phyloP scores from a whole-genome alignment of 2,797 vertebrate genomes.

The Poecilia velifera region DNA sequence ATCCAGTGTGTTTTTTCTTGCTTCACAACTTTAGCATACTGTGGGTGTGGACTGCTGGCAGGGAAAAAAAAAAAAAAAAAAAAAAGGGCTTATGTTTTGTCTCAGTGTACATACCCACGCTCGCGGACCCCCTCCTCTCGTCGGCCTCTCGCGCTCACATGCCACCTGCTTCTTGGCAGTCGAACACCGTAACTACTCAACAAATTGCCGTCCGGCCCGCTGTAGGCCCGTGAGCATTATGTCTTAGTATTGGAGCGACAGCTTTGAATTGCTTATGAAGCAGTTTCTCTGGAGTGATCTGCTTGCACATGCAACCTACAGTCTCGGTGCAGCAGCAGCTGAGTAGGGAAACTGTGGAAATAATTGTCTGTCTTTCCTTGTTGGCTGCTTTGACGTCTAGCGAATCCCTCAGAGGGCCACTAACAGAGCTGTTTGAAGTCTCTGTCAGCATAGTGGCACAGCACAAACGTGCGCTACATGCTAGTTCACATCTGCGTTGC shows the following conservation, averaged over 20 bases:
- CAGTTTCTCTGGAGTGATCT: slow-evolving; percentile 70
- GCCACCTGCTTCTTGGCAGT: slow-evolving; percentile 58
- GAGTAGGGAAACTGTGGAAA: slow-evolving; percentile 68
- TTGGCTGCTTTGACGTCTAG: slow-evolving; percentile 68
- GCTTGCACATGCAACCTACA: slow-evolving; percentile 68
- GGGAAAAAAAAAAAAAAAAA: slow-evolving; percentile 13
- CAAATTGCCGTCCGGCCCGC: slow-evolving; percentile 64
- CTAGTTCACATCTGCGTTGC: slow-evolving; percentile 51
- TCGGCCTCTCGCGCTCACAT: slow-evolving; percentile 8
- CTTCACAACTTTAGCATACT: slow-evolving; percentile 9
- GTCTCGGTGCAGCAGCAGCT: slow-evolving; percentile 65
- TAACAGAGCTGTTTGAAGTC: slow-evolving; percentile 74
- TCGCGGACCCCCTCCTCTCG: neutral
- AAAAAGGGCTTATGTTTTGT: slow-evolving; percentile 43
- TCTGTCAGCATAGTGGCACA: slow-evolving; percentile 43
- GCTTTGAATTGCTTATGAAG: slow-evolving; percentile 70
- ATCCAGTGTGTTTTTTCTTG: neutral
- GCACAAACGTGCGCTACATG: slow-evolving; percentile 42
- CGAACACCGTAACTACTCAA: slow-evolving; percentile 67
- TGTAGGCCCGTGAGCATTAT: slow-evolving; percentile 52
- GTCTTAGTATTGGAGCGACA: slow-evolving; percentile 65
- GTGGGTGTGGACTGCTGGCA: slow-evolving; percentile 9
- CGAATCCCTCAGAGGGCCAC: slow-evolving; percentile 59
- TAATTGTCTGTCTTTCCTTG: slow-evolving; percentile 74
- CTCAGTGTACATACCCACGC: slow-evolving; percentile 42